These are phyloP conservation scores for Maconellicoccus hirsutus DNA, from an alignment of 1,140 invertebrate species.

Conservation along the genomic window DNA sequence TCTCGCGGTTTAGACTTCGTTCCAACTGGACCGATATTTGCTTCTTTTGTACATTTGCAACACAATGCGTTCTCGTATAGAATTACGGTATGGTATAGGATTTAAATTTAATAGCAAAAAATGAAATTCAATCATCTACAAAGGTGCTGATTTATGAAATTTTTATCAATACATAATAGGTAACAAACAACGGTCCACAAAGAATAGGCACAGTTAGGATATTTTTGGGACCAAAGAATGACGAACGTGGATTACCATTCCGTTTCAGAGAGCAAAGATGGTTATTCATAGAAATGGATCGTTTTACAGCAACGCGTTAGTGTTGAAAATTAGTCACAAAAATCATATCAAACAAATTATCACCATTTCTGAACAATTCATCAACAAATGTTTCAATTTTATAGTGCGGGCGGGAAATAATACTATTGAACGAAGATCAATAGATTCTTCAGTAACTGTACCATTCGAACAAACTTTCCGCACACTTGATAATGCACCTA, in stretches of 20 bases:
- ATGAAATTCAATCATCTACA: no score
- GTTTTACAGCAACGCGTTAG: conserved; percentile 41
- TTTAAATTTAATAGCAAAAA: no score
- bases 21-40: conserved; percentile 36
- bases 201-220: conserved; percentile 43
- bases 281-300: conserved; percentile 46
- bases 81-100: conserved; percentile 27
- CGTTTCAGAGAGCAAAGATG: conserved; percentile 40
- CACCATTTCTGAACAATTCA: neutral
- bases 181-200: conserved; percentile 30
- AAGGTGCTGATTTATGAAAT: no score
- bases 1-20: conserved; percentile 40
- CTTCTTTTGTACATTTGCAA: conserved; percentile 41
- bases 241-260: conserved; percentile 41
- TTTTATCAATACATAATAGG: conserved; percentile 28
- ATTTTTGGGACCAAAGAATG: conserved; percentile 44
- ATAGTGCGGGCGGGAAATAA: conserved; percentile 44
- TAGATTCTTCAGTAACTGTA: conserved; percentile 48
- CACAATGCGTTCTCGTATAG: conserved; percentile 36
- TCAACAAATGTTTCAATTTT: no score
- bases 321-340: conserved; percentile 30
- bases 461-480: conserved; percentile 51
- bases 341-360: neutral
- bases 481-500: conserved; percentile 37
- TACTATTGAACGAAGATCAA: conserved; percentile 41